Base-by-base conservation (phyloP, 2,888 invertebrate species). In the Ceramica pisi region DNA sequence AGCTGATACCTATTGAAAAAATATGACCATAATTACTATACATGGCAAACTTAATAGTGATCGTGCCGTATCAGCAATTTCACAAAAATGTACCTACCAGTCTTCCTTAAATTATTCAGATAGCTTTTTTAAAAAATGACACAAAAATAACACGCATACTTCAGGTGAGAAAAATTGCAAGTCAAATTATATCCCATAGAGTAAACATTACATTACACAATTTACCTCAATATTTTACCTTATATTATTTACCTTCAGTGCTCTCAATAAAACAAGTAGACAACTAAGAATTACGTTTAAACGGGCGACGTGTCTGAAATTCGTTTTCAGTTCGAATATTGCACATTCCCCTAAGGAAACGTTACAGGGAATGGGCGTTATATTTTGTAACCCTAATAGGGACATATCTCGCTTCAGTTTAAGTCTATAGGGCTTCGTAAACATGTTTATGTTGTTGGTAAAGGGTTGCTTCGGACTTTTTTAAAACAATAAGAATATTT, bases 301-400 rank as follows among this genome's bases (percentile, higher is more conserved):
- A 86, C 83, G 77, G 63, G 75, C 71, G 72, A 71, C 82, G 81
- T 72, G 83, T 85, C 83, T 82, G 84, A 88, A 88, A 86, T 87
- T 86, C 84, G 83, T 86, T 83, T 82, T 75, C 81, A 75, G 82
- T 83, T 79, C 78, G 83, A 87, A 89, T 87, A 88, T 84, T 85
- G 84, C 86, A 75, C 81, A 86, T 84, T 85, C 87, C 91, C 89
- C 90, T 56, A 10, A 62, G 87, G 91, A 64, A 86, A 85, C 82
- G 85, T 91, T 90, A 87, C 57, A 75, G 81, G 63, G 80, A 90
- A 90, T 89, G 87, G 88, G 83, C 83, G 89, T 83, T 87, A 88
- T 90, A 90, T 90, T 87, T 90, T 88, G 88, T 80, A 81, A 82
- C 82, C 82, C 86, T 92, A 91, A 92, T 91, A 90, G 87, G 81